These are phyloP conservation scores for Ramphastos sulfuratus DNA, from an alignment of 2,113 vertebrate species.

Conservation along the genomic window DNA sequence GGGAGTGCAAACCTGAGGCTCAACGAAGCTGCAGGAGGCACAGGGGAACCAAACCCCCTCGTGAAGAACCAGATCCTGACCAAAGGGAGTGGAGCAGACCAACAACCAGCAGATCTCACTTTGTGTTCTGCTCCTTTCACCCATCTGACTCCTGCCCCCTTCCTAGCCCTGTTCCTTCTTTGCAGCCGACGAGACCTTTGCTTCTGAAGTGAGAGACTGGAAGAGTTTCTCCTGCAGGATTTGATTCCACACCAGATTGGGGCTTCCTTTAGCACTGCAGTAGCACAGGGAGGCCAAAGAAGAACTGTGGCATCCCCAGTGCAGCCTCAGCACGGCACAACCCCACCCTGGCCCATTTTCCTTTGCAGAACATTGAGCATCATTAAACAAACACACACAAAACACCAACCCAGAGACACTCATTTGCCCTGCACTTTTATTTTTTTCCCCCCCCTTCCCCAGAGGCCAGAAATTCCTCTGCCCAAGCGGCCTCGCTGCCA, in stretches of 20 bases:
- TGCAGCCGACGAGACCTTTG: rapidly evolving
- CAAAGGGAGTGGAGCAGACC: rapidly evolving
- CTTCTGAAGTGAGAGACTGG: rapidly evolving
- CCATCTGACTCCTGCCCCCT: neutral
- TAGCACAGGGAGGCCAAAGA: neutral
- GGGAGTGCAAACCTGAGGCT: rapidly evolving
- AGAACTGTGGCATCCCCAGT: rapidly evolving
- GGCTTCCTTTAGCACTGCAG: neutral
- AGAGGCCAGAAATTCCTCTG: conserved; percentile 10
- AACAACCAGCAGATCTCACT: neutral
- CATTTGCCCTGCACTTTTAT: too few relatives aligned
- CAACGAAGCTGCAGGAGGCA: neutral
- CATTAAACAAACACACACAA: rapidly evolving
- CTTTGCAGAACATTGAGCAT: neutral
- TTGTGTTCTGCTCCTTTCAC: neutral
- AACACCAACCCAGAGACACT: too few relatives aligned
- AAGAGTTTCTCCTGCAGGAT: neutral
- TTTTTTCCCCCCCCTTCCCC: neutral
- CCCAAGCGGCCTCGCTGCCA: neutral
- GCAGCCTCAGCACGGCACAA: neutral
- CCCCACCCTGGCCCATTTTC: neutral
- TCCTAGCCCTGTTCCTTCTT: neutral
- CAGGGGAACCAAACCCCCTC: too few relatives aligned
- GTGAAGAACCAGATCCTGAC: rapidly evolving
- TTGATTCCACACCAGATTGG: neutral